These are phyloP conservation scores for Polydrusus pterygomalis DNA, from an alignment of 2,888 invertebrate genomes.

Conservation along the genomic window DNA sequence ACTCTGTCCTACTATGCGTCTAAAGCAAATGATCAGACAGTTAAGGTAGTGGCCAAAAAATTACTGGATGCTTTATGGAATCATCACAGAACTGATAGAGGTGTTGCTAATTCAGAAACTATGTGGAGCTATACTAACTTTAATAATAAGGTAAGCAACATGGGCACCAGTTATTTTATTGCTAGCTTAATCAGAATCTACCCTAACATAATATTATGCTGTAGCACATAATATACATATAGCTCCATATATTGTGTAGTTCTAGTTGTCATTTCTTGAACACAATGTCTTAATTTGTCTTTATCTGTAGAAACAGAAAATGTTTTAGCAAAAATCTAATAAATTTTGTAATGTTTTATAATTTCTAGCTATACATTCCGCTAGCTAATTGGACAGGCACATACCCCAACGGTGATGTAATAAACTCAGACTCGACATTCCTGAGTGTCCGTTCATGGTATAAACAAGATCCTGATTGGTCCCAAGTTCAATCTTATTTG, in stretches of 20 bases:
- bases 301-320: too few species aligned
- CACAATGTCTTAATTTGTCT: too few species aligned
- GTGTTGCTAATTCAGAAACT: slow-evolving; percentile 29
- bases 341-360: not conserved
- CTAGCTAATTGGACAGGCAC: slow-evolving; percentile 57
- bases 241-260: too few species aligned
- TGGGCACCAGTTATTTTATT: too few species aligned
- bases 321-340: too few species aligned
- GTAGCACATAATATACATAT: too few species aligned
- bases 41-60: slow-evolving; percentile 44
- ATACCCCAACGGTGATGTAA: slow-evolving; percentile 59
- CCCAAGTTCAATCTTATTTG: slow-evolving; percentile 56
- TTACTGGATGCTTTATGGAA: slow-evolving; percentile 47
- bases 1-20: slow-evolving; percentile 47
- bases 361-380: slow-evolving; percentile 56
- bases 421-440: slow-evolving; percentile 59
- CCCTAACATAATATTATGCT: too few species aligned
- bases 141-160: slow-evolving; percentile 31
- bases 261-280: too few species aligned
- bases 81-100: slow-evolving; percentile 37
- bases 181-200: too few species aligned
- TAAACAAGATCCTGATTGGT: slow-evolving; percentile 58
- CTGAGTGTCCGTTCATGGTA: slow-evolving; percentile 58
- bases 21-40: slow-evolving; percentile 28
- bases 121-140: slow-evolving; percentile 37